phyloP scores from a whole-genome alignment of 2,888 invertebrate genomes.

The Tetranychus truncatus region DNA sequence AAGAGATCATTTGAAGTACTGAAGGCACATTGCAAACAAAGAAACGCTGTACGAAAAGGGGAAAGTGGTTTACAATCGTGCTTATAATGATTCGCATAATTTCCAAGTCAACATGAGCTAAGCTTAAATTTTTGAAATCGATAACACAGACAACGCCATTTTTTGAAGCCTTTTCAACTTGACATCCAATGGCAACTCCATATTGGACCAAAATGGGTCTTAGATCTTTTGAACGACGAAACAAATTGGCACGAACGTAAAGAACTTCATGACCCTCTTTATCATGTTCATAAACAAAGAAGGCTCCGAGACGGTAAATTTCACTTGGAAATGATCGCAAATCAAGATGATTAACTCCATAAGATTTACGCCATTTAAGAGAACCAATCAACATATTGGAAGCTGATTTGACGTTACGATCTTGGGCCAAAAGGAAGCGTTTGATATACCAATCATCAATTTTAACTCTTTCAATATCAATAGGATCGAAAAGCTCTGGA shows the following conservation, averaged over 20 bases:
- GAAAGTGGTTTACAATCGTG: slow-evolving; percentile 14
- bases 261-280: not conserved
- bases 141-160: slow-evolving; percentile 2
- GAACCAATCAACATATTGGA: slow-evolving; percentile 11
- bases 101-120: slow-evolving; percentile 11
- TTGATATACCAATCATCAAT: slow-evolving; percentile 14
- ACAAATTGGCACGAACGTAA: not conserved
- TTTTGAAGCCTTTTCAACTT: not conserved
- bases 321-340: slow-evolving; percentile 10
- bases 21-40: slow-evolving; percentile 21
- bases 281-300: slow-evolving; percentile 10
- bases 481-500: not conserved
- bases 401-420: slow-evolving; percentile 7
- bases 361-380: slow-evolving; percentile 12
- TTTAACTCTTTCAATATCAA: slow-evolving; percentile 10
- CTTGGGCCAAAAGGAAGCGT: not conserved
- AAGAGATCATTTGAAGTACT: slow-evolving; percentile 19
- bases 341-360: not conserved
- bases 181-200: not conserved
- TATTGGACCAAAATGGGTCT: not conserved
- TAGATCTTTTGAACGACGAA: not conserved
- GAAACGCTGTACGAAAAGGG: slow-evolving; percentile 17
- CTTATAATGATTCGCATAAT: slow-evolving; percentile 3
- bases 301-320: not conserved
- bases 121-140: slow-evolving; percentile 7